Conservation (phyloP, 2,888 invertebrate genomes). For the Drosophila antonietae region DNA sequence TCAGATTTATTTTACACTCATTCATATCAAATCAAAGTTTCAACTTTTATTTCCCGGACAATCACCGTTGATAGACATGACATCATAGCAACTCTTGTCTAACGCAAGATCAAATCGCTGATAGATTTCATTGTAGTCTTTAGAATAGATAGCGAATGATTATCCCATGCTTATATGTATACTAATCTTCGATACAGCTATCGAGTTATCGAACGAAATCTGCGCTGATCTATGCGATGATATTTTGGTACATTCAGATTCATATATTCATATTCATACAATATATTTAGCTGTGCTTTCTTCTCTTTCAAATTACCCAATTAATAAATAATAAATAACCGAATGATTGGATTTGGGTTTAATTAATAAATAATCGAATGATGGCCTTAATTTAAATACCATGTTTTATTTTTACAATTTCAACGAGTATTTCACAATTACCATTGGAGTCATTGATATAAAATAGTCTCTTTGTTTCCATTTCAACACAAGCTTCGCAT, state of each 20-base stretch:
- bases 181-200: background rate
- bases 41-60: background rate
- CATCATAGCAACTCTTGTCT: background rate
- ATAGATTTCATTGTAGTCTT: background rate
- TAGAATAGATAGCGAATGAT: background rate
- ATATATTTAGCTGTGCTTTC: background rate
- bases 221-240: background rate
- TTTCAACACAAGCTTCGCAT: constrained; percentile 9
- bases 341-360: background rate
- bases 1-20: background rate
- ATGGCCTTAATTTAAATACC: background rate
- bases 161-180: too few relatives aligned
- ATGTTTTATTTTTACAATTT: background rate
- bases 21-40: background rate
- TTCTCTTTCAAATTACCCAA: background rate
- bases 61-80: background rate
- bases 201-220: background rate
- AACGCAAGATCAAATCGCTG: background rate
- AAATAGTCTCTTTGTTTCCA: constrained; percentile 21
- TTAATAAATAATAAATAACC: too few relatives aligned
- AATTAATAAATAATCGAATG: too few relatives aligned
- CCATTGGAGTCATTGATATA: constrained; percentile 1
- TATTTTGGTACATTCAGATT: background rate
- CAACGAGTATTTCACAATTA: background rate
- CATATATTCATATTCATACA: background rate